phyloP scores from a whole-genome alignment of 2,888 invertebrate species.

The Andrena trimmerana region DNA sequence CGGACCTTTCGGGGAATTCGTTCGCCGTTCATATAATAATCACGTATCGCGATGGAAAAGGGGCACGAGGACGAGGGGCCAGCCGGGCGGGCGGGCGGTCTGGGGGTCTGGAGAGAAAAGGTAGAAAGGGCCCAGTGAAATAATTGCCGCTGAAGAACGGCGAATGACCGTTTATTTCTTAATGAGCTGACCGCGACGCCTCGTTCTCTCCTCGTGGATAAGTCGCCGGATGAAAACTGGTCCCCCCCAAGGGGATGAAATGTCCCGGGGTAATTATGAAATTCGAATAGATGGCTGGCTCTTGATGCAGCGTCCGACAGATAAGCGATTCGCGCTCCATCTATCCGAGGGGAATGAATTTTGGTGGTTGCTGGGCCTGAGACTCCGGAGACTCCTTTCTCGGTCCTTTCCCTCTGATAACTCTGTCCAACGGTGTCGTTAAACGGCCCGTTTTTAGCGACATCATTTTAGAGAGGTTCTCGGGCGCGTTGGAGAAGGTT shows the following conservation, averaged over 20 bases:
- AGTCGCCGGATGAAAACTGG: slow-evolving; percentile 31
- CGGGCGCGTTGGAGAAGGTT: not conserved
- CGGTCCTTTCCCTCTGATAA: not conserved
- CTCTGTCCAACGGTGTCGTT: not conserved
- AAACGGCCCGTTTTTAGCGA: not conserved
- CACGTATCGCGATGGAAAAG: slow-evolving; percentile 54
- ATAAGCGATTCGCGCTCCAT: not conserved
- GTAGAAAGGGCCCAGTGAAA: slow-evolving; percentile 57
- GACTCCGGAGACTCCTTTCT: not conserved
- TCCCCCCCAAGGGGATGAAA: not conserved
- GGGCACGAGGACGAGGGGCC: slow-evolving; percentile 12
- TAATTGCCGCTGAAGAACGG: slow-evolving; percentile 65
- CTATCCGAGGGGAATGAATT: not conserved
- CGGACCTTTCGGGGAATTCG: slow-evolving; percentile 69
- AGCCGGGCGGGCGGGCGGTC: not conserved
- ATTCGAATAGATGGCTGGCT: not conserved
- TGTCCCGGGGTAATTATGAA: not conserved
- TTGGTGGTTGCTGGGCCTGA: too few relatives aligned
- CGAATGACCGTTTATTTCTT: slow-evolving; percentile 67
- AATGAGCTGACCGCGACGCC: slow-evolving; percentile 54
- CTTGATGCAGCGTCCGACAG: not conserved
- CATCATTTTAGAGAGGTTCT: not conserved
- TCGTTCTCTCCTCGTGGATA: slow-evolving; percentile 29
- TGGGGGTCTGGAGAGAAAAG: not conserved
- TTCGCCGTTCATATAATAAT: slow-evolving; percentile 68